Percentiles rank a stretch among this genome's conserved stretches.
phyloP scores from a whole-genome alignment of 2,888 invertebrate species.

The Drosophila helvetica region DNA sequence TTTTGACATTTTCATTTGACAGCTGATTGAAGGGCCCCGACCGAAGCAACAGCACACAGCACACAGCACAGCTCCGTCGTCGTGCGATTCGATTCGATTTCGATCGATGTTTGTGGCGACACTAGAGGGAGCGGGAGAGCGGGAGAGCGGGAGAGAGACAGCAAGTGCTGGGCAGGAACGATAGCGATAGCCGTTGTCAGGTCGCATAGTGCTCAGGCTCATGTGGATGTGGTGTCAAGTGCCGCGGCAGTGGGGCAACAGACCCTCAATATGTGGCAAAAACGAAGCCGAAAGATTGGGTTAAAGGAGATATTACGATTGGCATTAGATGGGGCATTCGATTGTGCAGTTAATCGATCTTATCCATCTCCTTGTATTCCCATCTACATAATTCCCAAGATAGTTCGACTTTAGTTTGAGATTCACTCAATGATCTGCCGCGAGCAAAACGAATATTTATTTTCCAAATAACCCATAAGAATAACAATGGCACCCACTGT shows the following conservation, averaged over 20 bases:
- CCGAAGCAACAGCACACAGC: slow-evolving; percentile 13
- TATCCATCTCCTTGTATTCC: too few species aligned
- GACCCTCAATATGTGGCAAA: neutral
- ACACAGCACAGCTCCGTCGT: neutral
- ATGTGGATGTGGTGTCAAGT: slow-evolving; percentile 62
- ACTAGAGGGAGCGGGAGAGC: slow-evolving; percentile 1
- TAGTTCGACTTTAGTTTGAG: too few species aligned
- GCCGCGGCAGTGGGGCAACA: slow-evolving; percentile 54
- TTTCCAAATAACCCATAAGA: too few species aligned
- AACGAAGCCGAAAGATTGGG: neutral
- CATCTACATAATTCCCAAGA: too few species aligned
- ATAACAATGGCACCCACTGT: too few species aligned
- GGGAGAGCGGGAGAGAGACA: neutral
- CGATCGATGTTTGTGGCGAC: slow-evolving; percentile 60
- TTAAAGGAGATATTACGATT: too few species aligned
- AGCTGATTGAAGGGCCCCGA: slow-evolving; percentile 77
- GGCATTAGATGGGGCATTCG: too few species aligned
- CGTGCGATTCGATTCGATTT: slow-evolving; percentile 69
- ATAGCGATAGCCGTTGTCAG: slow-evolving; percentile 42
- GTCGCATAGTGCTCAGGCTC: slow-evolving; percentile 40
- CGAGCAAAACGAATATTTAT: too few species aligned
- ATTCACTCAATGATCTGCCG: too few species aligned
- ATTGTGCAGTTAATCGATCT: too few species aligned
- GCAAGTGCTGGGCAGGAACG: slow-evolving; percentile 28
- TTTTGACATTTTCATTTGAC: slow-evolving; percentile 80